phyloP scores from a whole-genome alignment of 2,113 vertebrate genomes.

The Oreochromis aureus region DNA sequence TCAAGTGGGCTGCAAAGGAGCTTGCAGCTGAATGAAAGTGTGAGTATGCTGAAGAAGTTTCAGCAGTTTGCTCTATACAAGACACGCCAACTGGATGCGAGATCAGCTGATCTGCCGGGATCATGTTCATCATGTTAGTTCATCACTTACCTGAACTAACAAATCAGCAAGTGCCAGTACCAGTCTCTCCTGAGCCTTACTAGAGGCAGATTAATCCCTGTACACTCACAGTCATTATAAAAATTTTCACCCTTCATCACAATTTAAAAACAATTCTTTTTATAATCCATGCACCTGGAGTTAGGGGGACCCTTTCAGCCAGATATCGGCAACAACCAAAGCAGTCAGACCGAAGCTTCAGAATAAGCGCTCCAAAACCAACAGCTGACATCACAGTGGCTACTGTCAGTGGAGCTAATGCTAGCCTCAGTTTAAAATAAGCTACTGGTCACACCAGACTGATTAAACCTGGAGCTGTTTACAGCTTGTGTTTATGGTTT shows the following conservation, averaged over 20 bases:
- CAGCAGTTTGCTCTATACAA: neutral
- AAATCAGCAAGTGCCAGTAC: rapidly evolving
- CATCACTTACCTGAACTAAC: neutral
- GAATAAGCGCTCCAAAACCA: neutral
- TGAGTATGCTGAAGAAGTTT: neutral
- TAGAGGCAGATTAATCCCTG: neutral
- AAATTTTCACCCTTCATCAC: neutral
- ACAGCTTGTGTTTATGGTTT: rapidly evolving
- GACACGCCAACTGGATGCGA: rapidly evolving
- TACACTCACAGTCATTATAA: neutral
- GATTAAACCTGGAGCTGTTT: neutral
- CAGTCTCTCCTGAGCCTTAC: neutral
- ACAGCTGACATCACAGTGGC: neutral
- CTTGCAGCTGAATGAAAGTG: neutral
- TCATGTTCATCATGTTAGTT: neutral
- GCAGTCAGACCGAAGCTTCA: neutral
- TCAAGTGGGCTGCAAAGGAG: neutral
- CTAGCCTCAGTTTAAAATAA: neutral
- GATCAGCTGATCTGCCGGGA: neutral
- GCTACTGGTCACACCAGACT: neutral
- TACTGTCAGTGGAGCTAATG: neutral
- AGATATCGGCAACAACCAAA: rapidly evolving
- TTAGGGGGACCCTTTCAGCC: neutral
- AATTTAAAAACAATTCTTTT: neutral
- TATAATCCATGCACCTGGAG: rapidly evolving